Percentiles rank a stretch among this genome's conserved stretches.
phyloP scores from a whole-genome alignment of 2,888 invertebrate species.

The Lucinisca nassula region DNA sequence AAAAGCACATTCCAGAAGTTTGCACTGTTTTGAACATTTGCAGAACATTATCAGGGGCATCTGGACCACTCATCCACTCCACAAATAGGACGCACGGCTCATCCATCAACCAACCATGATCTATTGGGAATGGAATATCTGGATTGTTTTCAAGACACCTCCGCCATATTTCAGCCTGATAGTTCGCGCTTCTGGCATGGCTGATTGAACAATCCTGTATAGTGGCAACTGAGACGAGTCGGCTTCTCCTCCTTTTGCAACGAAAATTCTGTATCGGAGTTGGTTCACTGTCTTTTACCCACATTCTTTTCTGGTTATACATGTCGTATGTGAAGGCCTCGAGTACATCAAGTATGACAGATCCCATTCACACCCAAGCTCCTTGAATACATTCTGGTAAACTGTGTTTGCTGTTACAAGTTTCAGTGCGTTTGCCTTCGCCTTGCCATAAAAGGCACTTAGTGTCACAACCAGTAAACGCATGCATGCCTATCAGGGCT shows the following conservation, averaged over 20 bases:
- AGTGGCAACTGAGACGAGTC: constrained; percentile 52
- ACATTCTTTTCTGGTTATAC: constrained; percentile 27
- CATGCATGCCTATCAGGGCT: constrained; percentile 13
- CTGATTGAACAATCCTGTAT: constrained; percentile 26
- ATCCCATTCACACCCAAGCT: constrained; percentile 44
- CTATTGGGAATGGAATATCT: constrained; percentile 27
- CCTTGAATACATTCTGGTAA: background rate
- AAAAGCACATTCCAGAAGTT: too few relatives aligned
- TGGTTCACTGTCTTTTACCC: constrained; percentile 31
- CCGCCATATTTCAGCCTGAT: constrained; percentile 65
- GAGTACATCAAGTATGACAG: constrained; percentile 29
- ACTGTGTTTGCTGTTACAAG: background rate
- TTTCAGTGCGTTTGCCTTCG: background rate
- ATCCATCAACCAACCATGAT: constrained; percentile 28
- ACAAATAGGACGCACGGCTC: background rate
- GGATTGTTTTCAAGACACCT: constrained; percentile 24
- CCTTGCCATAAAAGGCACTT: background rate
- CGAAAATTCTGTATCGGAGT: constrained; percentile 51
- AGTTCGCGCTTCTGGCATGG: constrained; percentile 59
- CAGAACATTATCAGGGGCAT: background rate
- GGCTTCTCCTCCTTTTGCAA: constrained; percentile 44
- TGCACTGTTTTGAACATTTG: background rate
- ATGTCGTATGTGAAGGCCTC: constrained; percentile 50
- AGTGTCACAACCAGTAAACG: constrained; percentile 19
- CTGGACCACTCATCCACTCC: constrained; percentile 37